Conservation (phyloP, 1,140 invertebrate species). For the Augochlora pura region DNA sequence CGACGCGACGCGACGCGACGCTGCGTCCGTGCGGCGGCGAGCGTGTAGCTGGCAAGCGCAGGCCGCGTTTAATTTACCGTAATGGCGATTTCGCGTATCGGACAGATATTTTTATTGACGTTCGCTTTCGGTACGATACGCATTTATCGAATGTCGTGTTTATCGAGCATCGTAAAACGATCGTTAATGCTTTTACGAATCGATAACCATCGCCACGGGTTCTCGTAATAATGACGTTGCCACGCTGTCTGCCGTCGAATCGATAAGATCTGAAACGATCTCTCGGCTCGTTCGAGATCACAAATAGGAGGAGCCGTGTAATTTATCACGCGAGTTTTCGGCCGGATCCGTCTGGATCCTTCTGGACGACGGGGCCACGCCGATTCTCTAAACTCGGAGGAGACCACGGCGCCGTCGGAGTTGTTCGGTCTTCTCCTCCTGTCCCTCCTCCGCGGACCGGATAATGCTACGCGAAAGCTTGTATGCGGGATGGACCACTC, state of each 20-base stretch:
- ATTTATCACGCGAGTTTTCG: constrained; percentile 31
- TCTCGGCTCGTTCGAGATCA: constrained; percentile 46
- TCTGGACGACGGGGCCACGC: neutral
- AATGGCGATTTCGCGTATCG: constrained; percentile 41
- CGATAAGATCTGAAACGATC: constrained; percentile 61
- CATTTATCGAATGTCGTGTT: constrained; percentile 41
- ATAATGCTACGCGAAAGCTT: neutral
- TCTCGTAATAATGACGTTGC: constrained; percentile 56
- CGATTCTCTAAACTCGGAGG: neutral
- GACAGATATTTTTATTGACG: constrained; percentile 38
- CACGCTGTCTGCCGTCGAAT: constrained; percentile 47
- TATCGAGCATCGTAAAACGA: constrained; percentile 52
- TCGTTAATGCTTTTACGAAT: constrained; percentile 60
- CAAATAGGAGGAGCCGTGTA: constrained; percentile 6
- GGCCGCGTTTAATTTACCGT: constrained; percentile 19
- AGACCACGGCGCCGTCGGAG: neutral
- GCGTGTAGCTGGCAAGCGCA: neutral
- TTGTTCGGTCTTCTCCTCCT: neutral
- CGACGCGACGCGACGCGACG: neutral
- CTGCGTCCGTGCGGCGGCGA: neutral
- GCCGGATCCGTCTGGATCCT: neutral
- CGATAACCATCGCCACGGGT: constrained; percentile 56
- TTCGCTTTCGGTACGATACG: constrained; percentile 45
- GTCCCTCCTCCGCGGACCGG: neutral
- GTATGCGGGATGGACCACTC: no score